A percentile compares a stretch with the other conserved stretches of the same genome.
Evolutionary conservation across 2,888 invertebrate genomes (phyloP).

Genomic region (Eristalinus aeneus): DNA sequence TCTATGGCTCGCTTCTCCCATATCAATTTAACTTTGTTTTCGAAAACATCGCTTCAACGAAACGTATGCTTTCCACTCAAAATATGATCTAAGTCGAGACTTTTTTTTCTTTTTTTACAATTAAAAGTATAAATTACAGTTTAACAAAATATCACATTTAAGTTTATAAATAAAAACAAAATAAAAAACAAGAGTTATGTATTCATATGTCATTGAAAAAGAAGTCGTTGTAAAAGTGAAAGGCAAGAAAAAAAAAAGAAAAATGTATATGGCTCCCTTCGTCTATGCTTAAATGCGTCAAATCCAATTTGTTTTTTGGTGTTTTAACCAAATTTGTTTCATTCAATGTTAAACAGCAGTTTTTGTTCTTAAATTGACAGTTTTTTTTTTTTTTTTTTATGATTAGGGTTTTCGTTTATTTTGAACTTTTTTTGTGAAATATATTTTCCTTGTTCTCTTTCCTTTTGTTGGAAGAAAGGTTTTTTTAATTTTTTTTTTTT

Average conservation of each 20-base stretch:
- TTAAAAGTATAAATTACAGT: conserved; percentile 52
- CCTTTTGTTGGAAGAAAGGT: neutral
- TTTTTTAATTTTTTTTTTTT: conserved; percentile 30
- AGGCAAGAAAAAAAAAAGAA: conserved; percentile 15
- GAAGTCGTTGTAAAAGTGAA: conserved; percentile 23
- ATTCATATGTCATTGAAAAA: conserved; percentile 5
- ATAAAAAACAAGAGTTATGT: conserved; percentile 36
- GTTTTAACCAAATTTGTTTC: conserved; percentile 15
- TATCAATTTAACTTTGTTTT: neutral
- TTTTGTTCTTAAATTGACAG: conserved; percentile 54
- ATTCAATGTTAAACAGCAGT: conserved; percentile 63
- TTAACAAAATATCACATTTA: conserved; percentile 67
- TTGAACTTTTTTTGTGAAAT: conserved; percentile 48
- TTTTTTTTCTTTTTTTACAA: conserved; percentile 28
- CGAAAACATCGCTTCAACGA: conserved; percentile 13
- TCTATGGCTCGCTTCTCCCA: neutral
- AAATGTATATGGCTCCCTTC: conserved; percentile 17
- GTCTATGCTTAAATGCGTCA: conserved; percentile 25
- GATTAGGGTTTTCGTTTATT: conserved; percentile 15
- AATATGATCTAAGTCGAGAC: conserved; percentile 45
- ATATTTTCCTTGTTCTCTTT: neutral
- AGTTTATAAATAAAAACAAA: conserved; percentile 51
- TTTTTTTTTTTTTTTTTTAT: conserved; percentile 55
- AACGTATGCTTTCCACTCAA: conserved; percentile 27
- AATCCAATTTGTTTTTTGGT: conserved; percentile 1